A percentile compares a stretch with the other conserved stretches of the same genome.
Conservation (phyloP, 2,797 vertebrate genomes). For the Fistularia tabacaria region DNA sequence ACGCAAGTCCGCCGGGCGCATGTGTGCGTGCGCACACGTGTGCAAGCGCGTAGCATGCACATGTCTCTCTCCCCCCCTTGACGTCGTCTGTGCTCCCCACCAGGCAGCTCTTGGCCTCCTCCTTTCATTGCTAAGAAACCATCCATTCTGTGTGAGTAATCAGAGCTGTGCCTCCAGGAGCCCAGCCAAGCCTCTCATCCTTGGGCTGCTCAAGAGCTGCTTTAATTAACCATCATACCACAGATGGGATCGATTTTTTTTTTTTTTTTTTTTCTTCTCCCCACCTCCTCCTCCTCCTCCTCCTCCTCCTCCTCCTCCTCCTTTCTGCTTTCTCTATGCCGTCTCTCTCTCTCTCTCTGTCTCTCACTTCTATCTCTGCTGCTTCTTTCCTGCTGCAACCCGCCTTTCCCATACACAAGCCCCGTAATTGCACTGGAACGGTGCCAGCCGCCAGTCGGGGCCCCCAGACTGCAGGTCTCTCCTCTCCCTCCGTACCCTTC, state of each 20-base stretch:
- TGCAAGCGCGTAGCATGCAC: conserved; percentile 56
- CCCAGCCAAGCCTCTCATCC: conserved; percentile 98
- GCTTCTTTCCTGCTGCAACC: conserved; percentile 69
- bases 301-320: conserved; percentile 45
- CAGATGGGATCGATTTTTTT: conserved; percentile 99
- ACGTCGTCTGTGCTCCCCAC: conserved; percentile 74
- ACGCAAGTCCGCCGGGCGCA: conserved; percentile 17
- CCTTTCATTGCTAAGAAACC: conserved; percentile 97
- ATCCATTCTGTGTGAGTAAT: conserved; percentile 99
- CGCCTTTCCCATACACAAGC: conserved; percentile 70
- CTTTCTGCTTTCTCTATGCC: conserved; percentile 50
- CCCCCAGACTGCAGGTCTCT: conserved; percentile 68
- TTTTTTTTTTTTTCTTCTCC: conserved; percentile 47
- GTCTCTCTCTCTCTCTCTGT: conserved; percentile 33
- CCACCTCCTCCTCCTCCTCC: conserved; percentile 51
- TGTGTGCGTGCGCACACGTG: conserved; percentile 23
- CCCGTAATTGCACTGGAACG: conserved; percentile 75
- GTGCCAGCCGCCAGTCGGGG: conserved; percentile 67
- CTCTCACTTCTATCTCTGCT: conserved; percentile 74
- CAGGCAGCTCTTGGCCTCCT: conserved; percentile 91
- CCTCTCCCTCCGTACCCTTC: conserved; percentile 62
- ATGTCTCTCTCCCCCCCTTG: conserved; percentile 62
- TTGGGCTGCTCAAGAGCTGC: conserved; percentile 98
- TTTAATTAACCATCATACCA: conserved; percentile 99
- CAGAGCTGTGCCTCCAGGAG: conserved; percentile 95